phyloP scores from a whole-genome alignment of 1,140 invertebrate species.

The Drosophila serrata region DNA sequence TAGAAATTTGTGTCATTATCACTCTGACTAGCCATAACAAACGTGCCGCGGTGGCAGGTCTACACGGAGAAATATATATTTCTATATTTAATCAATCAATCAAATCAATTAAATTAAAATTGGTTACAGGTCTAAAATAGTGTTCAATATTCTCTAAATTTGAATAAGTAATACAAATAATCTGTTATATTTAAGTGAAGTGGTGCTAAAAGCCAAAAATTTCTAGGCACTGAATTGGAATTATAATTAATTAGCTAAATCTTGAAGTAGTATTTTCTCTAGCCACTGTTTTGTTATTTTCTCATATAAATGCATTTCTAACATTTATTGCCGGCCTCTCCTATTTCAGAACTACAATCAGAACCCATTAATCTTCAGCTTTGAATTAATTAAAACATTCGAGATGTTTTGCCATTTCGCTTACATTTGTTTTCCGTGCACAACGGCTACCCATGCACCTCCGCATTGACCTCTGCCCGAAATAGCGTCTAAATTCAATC shows the following conservation, averaged over 20 bases:
- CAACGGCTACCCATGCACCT: conserved; percentile 28
- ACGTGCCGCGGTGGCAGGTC: conserved; percentile 6
- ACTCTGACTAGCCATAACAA: conserved; percentile 40
- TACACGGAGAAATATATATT: neutral
- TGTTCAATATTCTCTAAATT: neutral
- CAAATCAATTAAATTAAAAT: too few species aligned
- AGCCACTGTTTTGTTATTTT: neutral
- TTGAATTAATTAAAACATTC: conserved; percentile 6
- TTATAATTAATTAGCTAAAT: too few species aligned
- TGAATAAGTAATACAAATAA: neutral
- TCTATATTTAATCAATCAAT: too few species aligned
- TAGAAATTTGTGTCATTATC: conserved; percentile 72
- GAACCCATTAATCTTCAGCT: neutral
- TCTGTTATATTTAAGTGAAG: too few species aligned
- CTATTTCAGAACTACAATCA: neutral
- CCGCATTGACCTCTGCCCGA: conserved; percentile 67
- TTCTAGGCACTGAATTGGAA: neutral
- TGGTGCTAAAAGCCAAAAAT: too few species aligned
- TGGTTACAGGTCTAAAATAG: too few species aligned
- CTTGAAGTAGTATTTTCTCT: neutral
- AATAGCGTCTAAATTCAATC: conserved; percentile 76
- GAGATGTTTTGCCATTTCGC: neutral
- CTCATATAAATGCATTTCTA: neutral
- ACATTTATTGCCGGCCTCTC: neutral
- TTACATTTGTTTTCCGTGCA: conserved; percentile 16